These are phyloP conservation scores for Drosophila pruinosa DNA, from an alignment of 1,140 invertebrate species.

Conservation along the genomic window DNA sequence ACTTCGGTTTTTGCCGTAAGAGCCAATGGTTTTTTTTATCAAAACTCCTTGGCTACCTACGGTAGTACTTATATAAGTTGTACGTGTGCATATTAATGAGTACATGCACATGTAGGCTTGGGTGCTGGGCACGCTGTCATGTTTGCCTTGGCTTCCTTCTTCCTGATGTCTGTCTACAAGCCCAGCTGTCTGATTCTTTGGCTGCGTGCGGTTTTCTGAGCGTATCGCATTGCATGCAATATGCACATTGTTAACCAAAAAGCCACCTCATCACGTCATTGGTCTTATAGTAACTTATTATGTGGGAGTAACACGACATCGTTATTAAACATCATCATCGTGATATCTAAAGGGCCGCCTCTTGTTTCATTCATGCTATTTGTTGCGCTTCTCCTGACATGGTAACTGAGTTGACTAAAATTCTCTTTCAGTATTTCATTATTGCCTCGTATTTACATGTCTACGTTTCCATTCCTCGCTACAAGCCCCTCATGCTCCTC, in stretches of 20 bases:
- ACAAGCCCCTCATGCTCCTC: no score
- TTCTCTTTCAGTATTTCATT: conserved; percentile 22
- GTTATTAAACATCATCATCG: conserved; percentile 32
- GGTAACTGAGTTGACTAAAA: conserved; percentile 44
- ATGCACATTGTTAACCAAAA: conserved; percentile 64
- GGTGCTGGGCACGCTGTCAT: conserved; percentile 15
- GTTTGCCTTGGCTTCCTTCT: conserved; percentile 56
- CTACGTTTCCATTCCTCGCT: conserved; percentile 17
- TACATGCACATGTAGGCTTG: neutral
- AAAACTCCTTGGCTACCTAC: no score
- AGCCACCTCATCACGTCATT: conserved; percentile 26
- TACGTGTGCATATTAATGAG: neutral
- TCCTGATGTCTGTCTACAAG: conserved; percentile 47
- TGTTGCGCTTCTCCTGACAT: conserved; percentile 38
- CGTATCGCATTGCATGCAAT: conserved; percentile 55
- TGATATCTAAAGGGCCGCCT: conserved; percentile 16
- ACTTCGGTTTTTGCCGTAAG: no score
- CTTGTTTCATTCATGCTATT: conserved; percentile 60
- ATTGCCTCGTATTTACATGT: conserved; percentile 43
- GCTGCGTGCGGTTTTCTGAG: conserved; percentile 67
- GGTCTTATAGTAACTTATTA: neutral
- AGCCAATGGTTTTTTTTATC: no score
- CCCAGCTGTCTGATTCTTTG: conserved; percentile 2
- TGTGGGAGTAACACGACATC: conserved; percentile 44
- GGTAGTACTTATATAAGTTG: conserved; percentile 24